phyloP scores from a whole-genome alignment of 1,140 invertebrate species.

The Telenomus remus region DNA sequence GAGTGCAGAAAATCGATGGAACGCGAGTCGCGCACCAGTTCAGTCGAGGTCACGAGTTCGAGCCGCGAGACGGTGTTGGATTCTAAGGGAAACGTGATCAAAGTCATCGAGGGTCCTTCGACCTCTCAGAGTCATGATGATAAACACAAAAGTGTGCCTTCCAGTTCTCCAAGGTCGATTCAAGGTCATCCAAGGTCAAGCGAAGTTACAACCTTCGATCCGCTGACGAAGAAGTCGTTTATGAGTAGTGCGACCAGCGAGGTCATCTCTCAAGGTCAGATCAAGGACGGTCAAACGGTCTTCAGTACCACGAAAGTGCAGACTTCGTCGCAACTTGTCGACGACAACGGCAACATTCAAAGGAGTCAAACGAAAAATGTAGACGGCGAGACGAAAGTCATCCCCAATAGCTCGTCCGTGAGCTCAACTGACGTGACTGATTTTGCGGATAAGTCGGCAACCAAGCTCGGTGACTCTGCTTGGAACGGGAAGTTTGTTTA shows the following conservation, averaged over 20 bases:
- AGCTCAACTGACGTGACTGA: slow-evolving; percentile 19
- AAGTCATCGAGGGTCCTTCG: slow-evolving; percentile 56
- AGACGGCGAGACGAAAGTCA: slow-evolving; percentile 56
- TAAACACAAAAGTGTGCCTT: background rate
- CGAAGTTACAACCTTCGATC: slow-evolving; percentile 14
- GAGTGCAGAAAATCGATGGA: slow-evolving; percentile 62
- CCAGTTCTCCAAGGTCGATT: slow-evolving; percentile 1
- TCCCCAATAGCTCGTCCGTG: background rate
- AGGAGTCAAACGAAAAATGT: slow-evolving; percentile 57
- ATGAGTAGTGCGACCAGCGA: slow-evolving; percentile 55
- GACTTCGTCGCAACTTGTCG: slow-evolving; percentile 47
- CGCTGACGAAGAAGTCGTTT: slow-evolving; percentile 41
- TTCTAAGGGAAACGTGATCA: slow-evolving; percentile 66
- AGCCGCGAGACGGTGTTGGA: slow-evolving; percentile 67
- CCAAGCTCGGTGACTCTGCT: slow-evolving; percentile 56
- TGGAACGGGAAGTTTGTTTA: slow-evolving; percentile 66
- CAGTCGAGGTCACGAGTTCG: slow-evolving; percentile 62
- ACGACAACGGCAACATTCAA: slow-evolving; percentile 63
- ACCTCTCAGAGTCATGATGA: slow-evolving; percentile 16
- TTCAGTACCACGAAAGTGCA: slow-evolving; percentile 56
- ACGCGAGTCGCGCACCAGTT: slow-evolving; percentile 61
- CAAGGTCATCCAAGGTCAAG: slow-evolving; percentile 3
- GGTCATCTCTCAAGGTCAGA: slow-evolving; percentile 51
- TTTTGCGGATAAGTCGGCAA: slow-evolving; percentile 35
- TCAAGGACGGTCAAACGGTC: slow-evolving; percentile 59